These are phyloP conservation scores for Notamacropus eugenii DNA, from an alignment of 2,797 vertebrate genomes.

Conservation along the genomic window DNA sequence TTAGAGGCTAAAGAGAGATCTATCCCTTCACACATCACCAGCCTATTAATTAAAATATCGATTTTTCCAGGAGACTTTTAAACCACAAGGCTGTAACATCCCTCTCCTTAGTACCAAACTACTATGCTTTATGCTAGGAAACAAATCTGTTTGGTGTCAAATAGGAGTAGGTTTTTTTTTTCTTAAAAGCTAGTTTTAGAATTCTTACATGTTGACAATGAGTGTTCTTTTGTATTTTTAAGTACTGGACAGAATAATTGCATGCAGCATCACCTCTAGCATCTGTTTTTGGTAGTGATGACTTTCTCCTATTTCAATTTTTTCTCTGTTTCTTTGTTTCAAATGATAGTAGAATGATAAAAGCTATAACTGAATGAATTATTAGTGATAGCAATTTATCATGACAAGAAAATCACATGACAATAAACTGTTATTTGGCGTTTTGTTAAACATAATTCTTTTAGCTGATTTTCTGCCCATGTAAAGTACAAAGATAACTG, in stretches of 20 bases:
- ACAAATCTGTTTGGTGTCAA: conserved; percentile 61
- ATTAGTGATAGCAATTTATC: conserved; percentile 16
- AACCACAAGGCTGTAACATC: conserved; percentile 54
- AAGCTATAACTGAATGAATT: neutral
- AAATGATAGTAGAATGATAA: neutral
- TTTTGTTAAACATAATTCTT: conserved; percentile 9
- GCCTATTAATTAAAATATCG: conserved; percentile 73
- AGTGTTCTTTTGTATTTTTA: conserved; percentile 47
- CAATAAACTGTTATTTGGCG: neutral
- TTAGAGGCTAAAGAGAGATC: neutral
- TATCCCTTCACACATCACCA: conserved; percentile 3
- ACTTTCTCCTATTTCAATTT: conserved; percentile 14
- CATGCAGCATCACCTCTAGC: conserved; percentile 18
- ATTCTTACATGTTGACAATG: conserved; percentile 11
- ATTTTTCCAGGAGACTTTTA: conserved; percentile 68
- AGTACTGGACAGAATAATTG: conserved; percentile 39
- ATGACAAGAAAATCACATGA: conserved; percentile 29
- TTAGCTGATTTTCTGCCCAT: neutral
- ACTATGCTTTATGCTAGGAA: conserved; percentile 49
- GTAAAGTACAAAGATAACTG: conserved; percentile 5
- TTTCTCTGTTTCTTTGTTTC: neutral
- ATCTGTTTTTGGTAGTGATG: conserved; percentile 34
- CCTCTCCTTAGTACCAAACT: conserved; percentile 55
- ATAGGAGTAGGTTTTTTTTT: conserved; percentile 10
- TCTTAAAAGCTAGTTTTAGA: conserved; percentile 34